A percentile compares a stretch with the other conserved stretches of the same genome.
Evolutionary conservation across 2,113 vertebrate genomes (phyloP).

Genomic region (Chaetodon auriga): DNA sequence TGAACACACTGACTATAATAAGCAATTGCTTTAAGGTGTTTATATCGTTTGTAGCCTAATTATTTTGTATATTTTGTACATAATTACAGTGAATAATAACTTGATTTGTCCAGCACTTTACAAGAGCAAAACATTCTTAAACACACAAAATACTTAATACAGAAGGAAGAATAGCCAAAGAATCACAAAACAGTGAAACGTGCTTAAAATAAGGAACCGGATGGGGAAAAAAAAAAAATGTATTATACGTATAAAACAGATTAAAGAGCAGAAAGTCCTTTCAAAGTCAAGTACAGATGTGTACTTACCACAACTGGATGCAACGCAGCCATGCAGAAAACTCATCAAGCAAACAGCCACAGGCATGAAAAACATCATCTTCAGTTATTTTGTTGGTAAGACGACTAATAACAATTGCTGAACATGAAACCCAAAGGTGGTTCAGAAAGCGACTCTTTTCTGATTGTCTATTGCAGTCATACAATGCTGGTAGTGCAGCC

Average conservation of each 20-base stretch:
- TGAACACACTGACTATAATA: neutral
- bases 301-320: slow-evolving; percentile 16
- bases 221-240: neutral
- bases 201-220: neutral
- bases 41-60: neutral
- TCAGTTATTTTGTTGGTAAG: neutral
- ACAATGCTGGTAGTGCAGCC: slow-evolving; percentile 3
- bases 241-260: neutral
- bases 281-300: neutral
- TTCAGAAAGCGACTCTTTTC: neutral
- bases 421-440: neutral
- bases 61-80: neutral
- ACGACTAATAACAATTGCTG: neutral
- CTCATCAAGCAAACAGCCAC: neutral
- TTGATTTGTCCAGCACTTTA: neutral
- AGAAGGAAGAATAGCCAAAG: neutral
- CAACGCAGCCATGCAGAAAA: neutral
- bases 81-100: neutral
- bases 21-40: too few relatives aligned
- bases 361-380: slow-evolving; percentile 32
- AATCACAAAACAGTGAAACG: neutral
- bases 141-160: too few relatives aligned
- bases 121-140: too few relatives aligned
- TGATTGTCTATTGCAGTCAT: neutral
- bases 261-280: neutral